Evolutionary conservation across 2,888 invertebrate genomes (phyloP), one percentile per base, ranked within the genome.

Genomic region (Pyrrhia umbra): DNA sequence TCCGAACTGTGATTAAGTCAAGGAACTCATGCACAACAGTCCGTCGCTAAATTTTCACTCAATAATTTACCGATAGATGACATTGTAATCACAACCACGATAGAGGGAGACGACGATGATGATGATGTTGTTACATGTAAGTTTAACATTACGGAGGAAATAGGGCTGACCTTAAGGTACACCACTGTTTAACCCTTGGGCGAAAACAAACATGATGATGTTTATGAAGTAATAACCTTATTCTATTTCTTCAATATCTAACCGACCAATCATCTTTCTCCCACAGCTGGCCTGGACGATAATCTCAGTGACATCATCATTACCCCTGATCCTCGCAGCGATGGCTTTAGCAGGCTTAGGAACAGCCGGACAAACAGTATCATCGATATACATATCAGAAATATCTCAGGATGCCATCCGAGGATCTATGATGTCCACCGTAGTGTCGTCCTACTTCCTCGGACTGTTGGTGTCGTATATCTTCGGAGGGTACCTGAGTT

Each of bases 381-480:
- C 88, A 0, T 83, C 90, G 0, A 88, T 93, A 21, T 93, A 85
- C 75, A 91, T 93, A 57, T 82, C 90, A 0, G 93, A 93, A 70
- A 88, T 93, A 59, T 78, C 84, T 6, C 88, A 93, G 15, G 90
- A 92, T 39, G 86, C 89, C 0, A 88, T 93, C 34, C 79, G 93
- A 63, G 93, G 92, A 0, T 84, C 85, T 0, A 51, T 92, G 21
- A 84, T 88, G 10, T 90, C 92, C 0, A 79, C 83, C 0, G 79
- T 88, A 0, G 89, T 90, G 0, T 85, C 87, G 0, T 85, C 85
- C 0, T 92, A 84, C 62, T 92, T 90, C 68, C 1, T 88, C 0
- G 93, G 93, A 1, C 79, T 93, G 0, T 73, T 93, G 2, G 43
- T 89, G 3, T 92, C 92, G 0, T 92, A 92, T 60, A 59, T 83